These are phyloP conservation scores for Oxytorus armatus DNA, from an alignment of 2,888 invertebrate species.

Conservation along the genomic window DNA sequence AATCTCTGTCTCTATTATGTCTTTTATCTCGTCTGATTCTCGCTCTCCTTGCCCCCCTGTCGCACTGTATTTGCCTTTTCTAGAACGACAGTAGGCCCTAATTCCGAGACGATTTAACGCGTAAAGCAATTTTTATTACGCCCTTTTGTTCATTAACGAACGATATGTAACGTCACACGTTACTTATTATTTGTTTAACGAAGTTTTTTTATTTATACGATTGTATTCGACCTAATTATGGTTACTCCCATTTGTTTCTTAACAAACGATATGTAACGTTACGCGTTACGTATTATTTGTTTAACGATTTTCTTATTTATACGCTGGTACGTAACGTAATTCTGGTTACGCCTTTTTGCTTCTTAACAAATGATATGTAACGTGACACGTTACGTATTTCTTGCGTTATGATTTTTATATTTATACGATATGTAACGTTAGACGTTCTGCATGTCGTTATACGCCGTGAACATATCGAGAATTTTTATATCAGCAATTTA, in stretches of 20 bases:
- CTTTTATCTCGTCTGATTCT: constrained; percentile 24
- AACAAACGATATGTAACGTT: background rate
- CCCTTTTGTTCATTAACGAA: background rate
- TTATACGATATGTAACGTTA: background rate
- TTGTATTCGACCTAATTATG: no score
- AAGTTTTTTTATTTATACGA: no score
- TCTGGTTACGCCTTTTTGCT: background rate
- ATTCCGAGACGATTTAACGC: no score
- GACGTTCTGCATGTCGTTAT: background rate
- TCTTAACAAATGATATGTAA: background rate
- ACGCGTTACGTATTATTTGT: no score
- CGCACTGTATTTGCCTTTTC: background rate
- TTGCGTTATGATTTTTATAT: background rate
- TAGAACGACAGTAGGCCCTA: no score
- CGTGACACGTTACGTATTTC: background rate
- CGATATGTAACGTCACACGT: background rate
- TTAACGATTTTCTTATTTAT: no score
- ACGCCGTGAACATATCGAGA: background rate
- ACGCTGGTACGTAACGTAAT: background rate
- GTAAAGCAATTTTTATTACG: no score
- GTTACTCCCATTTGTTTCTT: no score
- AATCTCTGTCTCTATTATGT: constrained; percentile 50
- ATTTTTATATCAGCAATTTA: background rate
- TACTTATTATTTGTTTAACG: no score
- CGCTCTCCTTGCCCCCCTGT: background rate